Base-by-base conservation (phyloP, 1,140 invertebrate genomes). In the Vanessa tameamea region DNA sequence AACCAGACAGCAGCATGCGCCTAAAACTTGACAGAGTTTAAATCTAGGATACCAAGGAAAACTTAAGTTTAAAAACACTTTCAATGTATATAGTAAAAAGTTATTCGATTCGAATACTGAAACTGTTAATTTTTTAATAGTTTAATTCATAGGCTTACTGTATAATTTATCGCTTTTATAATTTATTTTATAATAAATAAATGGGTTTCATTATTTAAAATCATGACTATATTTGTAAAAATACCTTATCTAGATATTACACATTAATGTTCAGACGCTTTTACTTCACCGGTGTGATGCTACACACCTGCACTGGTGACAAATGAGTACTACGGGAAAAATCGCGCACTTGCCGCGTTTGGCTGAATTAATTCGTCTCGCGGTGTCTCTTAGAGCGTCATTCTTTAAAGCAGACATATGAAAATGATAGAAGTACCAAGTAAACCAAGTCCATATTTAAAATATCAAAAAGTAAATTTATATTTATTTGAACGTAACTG, bases 301-400 rank as follows among this genome's bases (percentile, higher is more conserved):
- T 79, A 81, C 78, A 82, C 87, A 90, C 87, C 87, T 89, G 87
- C 80, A 76, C 72, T 69, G 75, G 87, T 92, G 87, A 92, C 88
- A 92, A 89, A 90, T 84, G 88, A 92, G 90, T 86, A 86, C 84
- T 86, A 83, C 77, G 78, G 81, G 82, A 90, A 90, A 89, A 90
- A 90, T 87, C 87, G 85, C 82, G 66, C 81, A 82, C 78, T 79
- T 81, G 76, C 83, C 81, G 84, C 84, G 69, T 79, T 86, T 82
- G 87, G 81, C 85, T 87, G 85, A 90, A 92, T 92, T 92, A 92
- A 92, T 91, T 91, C 88, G 87, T 91, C 87, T 91, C 85, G 78
- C 83, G 86, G 82, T 92, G 88, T 91, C 90, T 89, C 88, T 90
- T 88, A 87, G 77, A 81, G 82, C 84, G 86, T 88, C 88, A 89